Percentiles rank a stretch among this genome's conserved stretches.
These are phyloP conservation scores for Neolamprologus variostigma DNA, from an alignment of 2,113 vertebrate genomes.

Conservation along the genomic window DNA sequence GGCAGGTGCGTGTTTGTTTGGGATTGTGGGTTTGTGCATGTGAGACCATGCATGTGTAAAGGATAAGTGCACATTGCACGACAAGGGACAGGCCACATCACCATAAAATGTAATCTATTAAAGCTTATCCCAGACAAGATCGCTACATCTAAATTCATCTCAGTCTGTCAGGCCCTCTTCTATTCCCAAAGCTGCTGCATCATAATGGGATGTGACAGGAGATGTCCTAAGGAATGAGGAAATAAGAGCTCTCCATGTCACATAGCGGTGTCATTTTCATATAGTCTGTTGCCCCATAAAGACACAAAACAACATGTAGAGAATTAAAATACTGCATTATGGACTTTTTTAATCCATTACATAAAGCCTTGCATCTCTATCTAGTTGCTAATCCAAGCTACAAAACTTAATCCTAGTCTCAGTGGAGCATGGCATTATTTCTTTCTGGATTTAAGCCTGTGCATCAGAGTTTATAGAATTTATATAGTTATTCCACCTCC, in stretches of 20 bases:
- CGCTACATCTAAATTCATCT: conserved; percentile 61
- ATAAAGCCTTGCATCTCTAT: neutral
- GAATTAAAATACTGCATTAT: neutral
- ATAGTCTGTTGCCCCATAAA: neutral
- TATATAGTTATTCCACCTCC: neutral
- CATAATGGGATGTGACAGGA: conserved; percentile 62
- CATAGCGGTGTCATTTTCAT: conserved; percentile 33
- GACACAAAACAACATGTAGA: neutral
- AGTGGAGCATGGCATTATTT: neutral
- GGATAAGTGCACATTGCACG: conserved; percentile 41
- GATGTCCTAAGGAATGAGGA: conserved; percentile 41
- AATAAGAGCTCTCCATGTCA: conserved; percentile 52
- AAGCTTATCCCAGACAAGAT: conserved; percentile 53
- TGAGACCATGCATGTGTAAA: neutral
- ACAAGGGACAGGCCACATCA: conserved; percentile 44
- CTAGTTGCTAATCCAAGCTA: neutral
- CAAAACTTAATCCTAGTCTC: neutral
- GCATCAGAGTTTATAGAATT: neutral
- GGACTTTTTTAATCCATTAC: neutral
- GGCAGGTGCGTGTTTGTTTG: conserved; percentile 9
- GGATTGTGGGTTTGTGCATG: conserved; percentile 7
- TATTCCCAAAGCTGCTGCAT: conserved; percentile 8
- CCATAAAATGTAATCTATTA: conserved; percentile 67
- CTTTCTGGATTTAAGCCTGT: neutral
- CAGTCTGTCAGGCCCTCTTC: conserved; percentile 38